phyloP scores from a whole-genome alignment of 1,140 invertebrate species.

The Pararge aegeria region DNA sequence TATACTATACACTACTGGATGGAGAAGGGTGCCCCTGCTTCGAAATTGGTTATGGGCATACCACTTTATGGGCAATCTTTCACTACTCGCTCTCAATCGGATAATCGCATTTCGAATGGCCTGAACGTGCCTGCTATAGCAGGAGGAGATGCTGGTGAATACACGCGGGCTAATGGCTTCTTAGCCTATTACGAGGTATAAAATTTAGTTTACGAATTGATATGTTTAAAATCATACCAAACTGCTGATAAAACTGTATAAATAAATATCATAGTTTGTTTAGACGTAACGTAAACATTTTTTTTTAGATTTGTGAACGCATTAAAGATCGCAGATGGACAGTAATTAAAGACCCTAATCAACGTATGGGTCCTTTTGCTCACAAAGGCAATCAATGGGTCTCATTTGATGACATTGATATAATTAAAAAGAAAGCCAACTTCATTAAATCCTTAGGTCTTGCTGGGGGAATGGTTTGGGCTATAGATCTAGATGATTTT shows the following conservation, averaged over 20 bases:
- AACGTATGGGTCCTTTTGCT: slow-evolving; percentile 92
- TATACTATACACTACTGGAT: slow-evolving; percentile 95
- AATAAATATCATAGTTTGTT: neutral
- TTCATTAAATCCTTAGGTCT: slow-evolving; percentile 87
- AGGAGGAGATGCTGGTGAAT: slow-evolving; percentile 89
- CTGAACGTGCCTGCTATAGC: slow-evolving; percentile 87
- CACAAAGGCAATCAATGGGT: slow-evolving; percentile 94
- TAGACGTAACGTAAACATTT: neutral
- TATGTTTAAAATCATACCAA: neutral
- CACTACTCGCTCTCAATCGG: slow-evolving; percentile 68
- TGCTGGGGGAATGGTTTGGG: slow-evolving; percentile 95
- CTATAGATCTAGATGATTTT: slow-evolving; percentile 93
- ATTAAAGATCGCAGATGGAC: slow-evolving; percentile 89
- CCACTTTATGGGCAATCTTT: slow-evolving; percentile 95
- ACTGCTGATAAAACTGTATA: neutral
- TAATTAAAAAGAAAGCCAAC: slow-evolving; percentile 88
- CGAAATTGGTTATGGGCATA: slow-evolving; percentile 93
- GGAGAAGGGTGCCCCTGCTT: slow-evolving; percentile 87
- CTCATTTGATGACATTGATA: slow-evolving; percentile 90
- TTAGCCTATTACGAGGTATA: slow-evolving; percentile 92
- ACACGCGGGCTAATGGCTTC: slow-evolving; percentile 91
- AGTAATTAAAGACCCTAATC: slow-evolving; percentile 86
- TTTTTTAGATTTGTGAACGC: slow-evolving; percentile 87
- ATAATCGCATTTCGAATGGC: slow-evolving; percentile 52
- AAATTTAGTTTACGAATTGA: neutral